Conservation (phyloP, 2,113 vertebrate species). For the Crypturellus undulatus region DNA sequence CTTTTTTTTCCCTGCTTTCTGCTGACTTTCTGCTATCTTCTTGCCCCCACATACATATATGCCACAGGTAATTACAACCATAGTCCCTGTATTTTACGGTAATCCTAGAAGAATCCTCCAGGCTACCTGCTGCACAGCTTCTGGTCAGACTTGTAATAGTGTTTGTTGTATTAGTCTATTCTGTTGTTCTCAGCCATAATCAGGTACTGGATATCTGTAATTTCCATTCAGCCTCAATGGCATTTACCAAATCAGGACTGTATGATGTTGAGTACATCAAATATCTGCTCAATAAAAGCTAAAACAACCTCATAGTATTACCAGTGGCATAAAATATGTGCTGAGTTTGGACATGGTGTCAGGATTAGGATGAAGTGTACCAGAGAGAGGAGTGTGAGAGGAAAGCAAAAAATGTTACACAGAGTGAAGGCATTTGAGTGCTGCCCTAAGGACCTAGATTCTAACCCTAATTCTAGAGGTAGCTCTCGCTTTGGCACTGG, state of each 20-base stretch:
- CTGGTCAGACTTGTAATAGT: neutral
- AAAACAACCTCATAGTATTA: neutral
- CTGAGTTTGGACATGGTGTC: neutral
- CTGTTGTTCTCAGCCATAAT: neutral
- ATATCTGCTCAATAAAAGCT: neutral
- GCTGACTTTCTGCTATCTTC: neutral
- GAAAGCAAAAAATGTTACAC: neutral
- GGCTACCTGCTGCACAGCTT: neutral
- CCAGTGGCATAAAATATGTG: neutral
- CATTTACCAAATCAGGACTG: neutral
- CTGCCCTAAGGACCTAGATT: neutral
- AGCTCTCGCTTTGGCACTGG: neutral
- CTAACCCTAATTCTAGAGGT: neutral
- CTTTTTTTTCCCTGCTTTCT: neutral
- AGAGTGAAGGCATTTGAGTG: neutral
- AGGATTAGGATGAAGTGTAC: neutral
- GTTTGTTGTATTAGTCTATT: neutral
- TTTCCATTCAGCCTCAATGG: neutral
- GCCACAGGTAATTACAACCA: neutral
- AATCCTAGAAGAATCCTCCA: neutral
- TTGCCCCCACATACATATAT: neutral
- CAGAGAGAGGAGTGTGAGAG: neutral
- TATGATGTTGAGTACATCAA: neutral
- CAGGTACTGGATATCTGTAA: neutral
- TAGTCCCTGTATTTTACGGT: neutral